Conservation (phyloP, 2,797 vertebrate genomes). For the Limosa lapponica region DNA sequence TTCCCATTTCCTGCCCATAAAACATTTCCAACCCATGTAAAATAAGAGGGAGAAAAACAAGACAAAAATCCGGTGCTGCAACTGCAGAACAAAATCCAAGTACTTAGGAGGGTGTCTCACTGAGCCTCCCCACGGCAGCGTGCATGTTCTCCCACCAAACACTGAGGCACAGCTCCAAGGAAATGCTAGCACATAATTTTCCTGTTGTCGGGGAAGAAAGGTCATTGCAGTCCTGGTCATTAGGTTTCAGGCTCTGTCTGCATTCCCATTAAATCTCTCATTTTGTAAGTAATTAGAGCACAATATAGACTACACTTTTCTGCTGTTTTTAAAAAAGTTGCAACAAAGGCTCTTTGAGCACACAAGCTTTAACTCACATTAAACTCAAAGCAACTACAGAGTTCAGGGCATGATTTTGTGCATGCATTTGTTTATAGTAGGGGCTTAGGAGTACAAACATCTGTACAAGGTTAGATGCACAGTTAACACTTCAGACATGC, state of each 20-base stretch:
- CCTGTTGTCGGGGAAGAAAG: background rate
- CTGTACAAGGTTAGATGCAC: background rate
- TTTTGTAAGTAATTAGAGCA: background rate
- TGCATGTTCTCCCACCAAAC: background rate
- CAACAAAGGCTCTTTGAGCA: background rate
- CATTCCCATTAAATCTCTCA: background rate
- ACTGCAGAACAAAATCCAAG: background rate
- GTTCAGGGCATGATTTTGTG: background rate
- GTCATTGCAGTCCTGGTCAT: background rate
- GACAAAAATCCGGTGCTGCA: background rate
- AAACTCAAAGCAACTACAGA: background rate
- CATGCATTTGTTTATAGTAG: background rate
- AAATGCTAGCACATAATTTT: background rate
- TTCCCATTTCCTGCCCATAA: conserved; percentile 36
- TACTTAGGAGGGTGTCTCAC: background rate
- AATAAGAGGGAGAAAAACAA: background rate
- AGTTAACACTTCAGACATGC: background rate
- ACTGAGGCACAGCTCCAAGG: background rate
- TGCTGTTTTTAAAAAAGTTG: background rate
- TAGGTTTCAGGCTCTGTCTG: background rate
- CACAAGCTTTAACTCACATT: background rate
- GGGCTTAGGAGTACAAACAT: background rate
- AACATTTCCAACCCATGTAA: background rate
- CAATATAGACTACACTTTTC: background rate
- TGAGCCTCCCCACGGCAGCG: background rate